Evolutionary conservation across 2,797 vertebrate species (phyloP).

Genomic region (Lindbergichthys nudifrons): DNA sequence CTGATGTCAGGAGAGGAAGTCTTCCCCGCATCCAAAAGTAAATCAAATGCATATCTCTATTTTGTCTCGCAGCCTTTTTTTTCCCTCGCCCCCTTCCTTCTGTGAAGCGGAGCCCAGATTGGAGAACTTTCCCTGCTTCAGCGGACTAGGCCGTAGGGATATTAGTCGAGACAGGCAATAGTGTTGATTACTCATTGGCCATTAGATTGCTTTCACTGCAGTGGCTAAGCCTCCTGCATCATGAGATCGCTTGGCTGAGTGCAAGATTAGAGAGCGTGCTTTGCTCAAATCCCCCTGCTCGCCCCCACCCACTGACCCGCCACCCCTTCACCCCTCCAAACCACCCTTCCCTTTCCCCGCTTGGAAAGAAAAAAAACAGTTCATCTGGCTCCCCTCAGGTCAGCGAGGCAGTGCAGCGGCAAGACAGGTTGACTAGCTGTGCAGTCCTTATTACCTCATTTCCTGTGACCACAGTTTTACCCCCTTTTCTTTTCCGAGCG

Average conservation of each 20-base stretch:
- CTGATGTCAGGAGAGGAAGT: slow-evolving; percentile 68
- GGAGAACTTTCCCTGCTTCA: slow-evolving; percentile 71
- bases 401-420: slow-evolving; percentile 68
- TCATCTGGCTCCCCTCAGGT: slow-evolving; percentile 81
- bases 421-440: slow-evolving; percentile 84
- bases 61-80: slow-evolving; percentile 37
- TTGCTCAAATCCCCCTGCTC: slow-evolving; percentile 79
- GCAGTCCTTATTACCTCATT: slow-evolving; percentile 87
- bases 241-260: slow-evolving; percentile 87
- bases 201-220: slow-evolving; percentile 89
- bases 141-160: slow-evolving; percentile 72
- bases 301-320: slow-evolving; percentile 57
- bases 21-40: slow-evolving; percentile 72
- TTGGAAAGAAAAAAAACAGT: slow-evolving; percentile 52
- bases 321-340: slow-evolving; percentile 58
- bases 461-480: slow-evolving; percentile 85
- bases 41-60: slow-evolving; percentile 73
- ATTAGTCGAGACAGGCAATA: slow-evolving; percentile 88
- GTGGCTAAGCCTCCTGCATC: slow-evolving; percentile 86
- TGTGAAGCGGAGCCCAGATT: slow-evolving; percentile 35
- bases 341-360: slow-evolving; percentile 65
- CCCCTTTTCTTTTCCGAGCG: slow-evolving; percentile 72
- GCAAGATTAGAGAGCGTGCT: slow-evolving; percentile 86
- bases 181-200: slow-evolving; percentile 90
- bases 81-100: slow-evolving; percentile 9